Evolutionary conservation across 2,888 invertebrate species (phyloP), one percentile per base, ranked within the genome.

Genomic region (Oasisia sp.): DNA sequence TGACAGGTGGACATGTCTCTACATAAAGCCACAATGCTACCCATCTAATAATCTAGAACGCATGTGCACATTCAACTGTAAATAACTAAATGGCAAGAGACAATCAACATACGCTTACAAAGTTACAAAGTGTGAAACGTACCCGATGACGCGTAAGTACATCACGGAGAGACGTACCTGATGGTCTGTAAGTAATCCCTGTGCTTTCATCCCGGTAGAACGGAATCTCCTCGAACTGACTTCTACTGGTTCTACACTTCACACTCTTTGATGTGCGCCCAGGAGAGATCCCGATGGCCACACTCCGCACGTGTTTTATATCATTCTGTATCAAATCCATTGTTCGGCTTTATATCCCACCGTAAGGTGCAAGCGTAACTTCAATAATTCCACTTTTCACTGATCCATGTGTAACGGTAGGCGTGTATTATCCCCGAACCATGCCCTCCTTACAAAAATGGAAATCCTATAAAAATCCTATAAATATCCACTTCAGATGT

Each of bases 121-220:
- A 74, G 74, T 74, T 19, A 74, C 74, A 74, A 74, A 74, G 74
- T 74, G 74, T 27, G 27, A 74, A n/a, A 74, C 74, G 27, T 74
- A 74, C 74, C 74, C 3, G 74, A 74, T 19, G 74, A n/a, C 74
- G 3, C n/a, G 1, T 74, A 74, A n/a, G 74, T 74, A 74, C 9
- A 50, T 50, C 3, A 14, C 50, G 14, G 74, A 74, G 27, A 74
- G 74, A 74, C 74, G 74, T 74, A 74, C 74, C 74, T 74, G 74
- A 74, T 74, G 74, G 74, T 27, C 74, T 74, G 74, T 74, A 74
- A n/a, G 74, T 74, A 74, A 74, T 74, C n/a, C 74, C 74, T 74
- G 74, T 74, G 74, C 74, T 27, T n/a, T 74, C 74, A 27, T 74
- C 74, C n/a, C n/a, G 14, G 74, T 74, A 74, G 74, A 74, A 74